Evolutionary conservation across 2,797 vertebrate species (phyloP).

Genomic region (Tachyglossus aculeatus): DNA sequence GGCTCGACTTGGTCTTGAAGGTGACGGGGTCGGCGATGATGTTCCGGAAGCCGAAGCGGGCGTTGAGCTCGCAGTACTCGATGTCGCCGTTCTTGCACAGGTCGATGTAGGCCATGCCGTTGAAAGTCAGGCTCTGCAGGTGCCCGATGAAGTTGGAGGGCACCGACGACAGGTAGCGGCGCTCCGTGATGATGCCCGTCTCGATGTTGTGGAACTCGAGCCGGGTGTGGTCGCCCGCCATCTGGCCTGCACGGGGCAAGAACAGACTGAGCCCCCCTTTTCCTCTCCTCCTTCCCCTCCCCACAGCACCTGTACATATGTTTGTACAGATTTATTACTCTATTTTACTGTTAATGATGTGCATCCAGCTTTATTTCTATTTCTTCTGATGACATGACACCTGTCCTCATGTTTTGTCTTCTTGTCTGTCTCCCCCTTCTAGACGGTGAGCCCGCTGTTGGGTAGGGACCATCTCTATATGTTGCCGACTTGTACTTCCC

Average conservation of each 20-base stretch:
- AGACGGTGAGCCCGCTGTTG: no score
- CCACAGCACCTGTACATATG: no score
- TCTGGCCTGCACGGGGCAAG: constrained; percentile 86
- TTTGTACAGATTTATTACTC: no score
- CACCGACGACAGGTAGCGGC: constrained; percentile 88
- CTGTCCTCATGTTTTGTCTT: no score
- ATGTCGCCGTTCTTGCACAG: constrained; percentile 98
- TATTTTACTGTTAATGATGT: no score
- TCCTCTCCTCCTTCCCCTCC: no score
- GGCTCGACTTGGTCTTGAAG: constrained; percentile 98
- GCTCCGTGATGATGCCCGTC: constrained; percentile 97
- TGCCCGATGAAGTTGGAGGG: constrained; percentile 98
- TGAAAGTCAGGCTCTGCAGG: constrained; percentile 95
- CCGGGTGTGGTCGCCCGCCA: constrained; percentile 96
- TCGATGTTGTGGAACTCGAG: constrained; percentile 99
- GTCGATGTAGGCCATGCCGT: constrained; percentile 98
- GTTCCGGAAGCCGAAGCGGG: constrained; percentile 96
- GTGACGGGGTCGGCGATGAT: constrained; percentile 98
- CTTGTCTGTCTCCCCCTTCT: no score
- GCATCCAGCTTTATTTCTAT: no score
- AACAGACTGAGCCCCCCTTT: no score
- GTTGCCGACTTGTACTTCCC: no score
- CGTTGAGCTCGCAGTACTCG: constrained; percentile 97
- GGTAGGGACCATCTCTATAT: no score
- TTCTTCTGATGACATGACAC: no score